phyloP scores from a whole-genome alignment of 2,888 invertebrate species.

The Mimachlamys varia region DNA sequence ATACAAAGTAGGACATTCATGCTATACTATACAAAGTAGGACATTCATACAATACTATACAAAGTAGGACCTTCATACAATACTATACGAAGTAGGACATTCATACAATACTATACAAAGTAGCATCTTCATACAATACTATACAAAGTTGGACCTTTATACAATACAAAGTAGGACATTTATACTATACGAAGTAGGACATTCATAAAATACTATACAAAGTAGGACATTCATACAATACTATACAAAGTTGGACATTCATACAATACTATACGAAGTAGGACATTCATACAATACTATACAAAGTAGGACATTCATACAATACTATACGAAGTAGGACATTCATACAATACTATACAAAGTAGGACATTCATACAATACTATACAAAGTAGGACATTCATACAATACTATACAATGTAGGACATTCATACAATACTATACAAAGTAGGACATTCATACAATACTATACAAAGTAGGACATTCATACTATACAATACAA shows the following conservation, averaged over 20 bases:
- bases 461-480: too few species aligned
- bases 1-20: neutral
- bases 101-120: neutral
- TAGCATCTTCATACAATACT: neutral
- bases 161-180: neutral
- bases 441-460: too few species aligned
- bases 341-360: neutral
- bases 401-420: constrained; percentile 14
- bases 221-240: too few species aligned
- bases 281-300: neutral
- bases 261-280: constrained; percentile 7
- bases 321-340: constrained; percentile 13
- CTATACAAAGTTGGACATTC: too few species aligned
- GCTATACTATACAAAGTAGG: neutral
- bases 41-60: neutral
- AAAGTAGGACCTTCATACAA: neutral
- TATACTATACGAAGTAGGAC: neutral
- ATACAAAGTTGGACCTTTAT: neutral
- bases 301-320: constrained; percentile 8
- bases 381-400: neutral
- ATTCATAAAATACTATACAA: too few species aligned
- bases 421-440: too few species aligned
- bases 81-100: neutral
- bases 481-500: neutral
- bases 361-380: constrained; percentile 19